Conservation (phyloP, 2,113 vertebrate species). For the Gymnorhina tibicen region DNA sequence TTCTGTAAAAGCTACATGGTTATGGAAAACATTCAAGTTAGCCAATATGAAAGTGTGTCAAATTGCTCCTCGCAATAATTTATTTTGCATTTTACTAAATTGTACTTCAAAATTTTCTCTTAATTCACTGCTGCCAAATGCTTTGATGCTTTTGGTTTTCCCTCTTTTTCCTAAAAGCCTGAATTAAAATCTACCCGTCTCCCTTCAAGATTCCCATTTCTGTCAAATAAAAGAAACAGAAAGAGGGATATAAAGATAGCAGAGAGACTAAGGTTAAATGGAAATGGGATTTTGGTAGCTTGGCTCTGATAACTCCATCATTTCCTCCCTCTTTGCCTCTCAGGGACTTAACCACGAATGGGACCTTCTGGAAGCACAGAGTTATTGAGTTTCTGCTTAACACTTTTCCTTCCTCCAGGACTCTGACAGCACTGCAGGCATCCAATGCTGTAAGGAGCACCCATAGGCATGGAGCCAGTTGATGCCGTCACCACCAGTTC, state of each 20-base stretch:
- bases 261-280: background rate
- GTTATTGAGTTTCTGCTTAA: background rate
- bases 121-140: background rate
- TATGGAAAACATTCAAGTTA: background rate
- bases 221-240: background rate
- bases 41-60: background rate
- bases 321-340: background rate
- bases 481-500: background rate
- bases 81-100: background rate
- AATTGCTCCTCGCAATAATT: background rate
- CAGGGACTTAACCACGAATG: accelerated
- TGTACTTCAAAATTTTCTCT: background rate
- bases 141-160: background rate
- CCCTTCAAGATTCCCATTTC: background rate
- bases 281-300: background rate
- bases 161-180: background rate
- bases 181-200: background rate
- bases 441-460: background rate
- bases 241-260: background rate
- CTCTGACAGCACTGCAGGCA: background rate
- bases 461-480: background rate
- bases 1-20: background rate
- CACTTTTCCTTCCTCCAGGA: background rate
- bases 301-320: background rate
- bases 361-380: background rate